Conservation (phyloP, 2,888 invertebrate species). For the Lapara coniferarum region DNA sequence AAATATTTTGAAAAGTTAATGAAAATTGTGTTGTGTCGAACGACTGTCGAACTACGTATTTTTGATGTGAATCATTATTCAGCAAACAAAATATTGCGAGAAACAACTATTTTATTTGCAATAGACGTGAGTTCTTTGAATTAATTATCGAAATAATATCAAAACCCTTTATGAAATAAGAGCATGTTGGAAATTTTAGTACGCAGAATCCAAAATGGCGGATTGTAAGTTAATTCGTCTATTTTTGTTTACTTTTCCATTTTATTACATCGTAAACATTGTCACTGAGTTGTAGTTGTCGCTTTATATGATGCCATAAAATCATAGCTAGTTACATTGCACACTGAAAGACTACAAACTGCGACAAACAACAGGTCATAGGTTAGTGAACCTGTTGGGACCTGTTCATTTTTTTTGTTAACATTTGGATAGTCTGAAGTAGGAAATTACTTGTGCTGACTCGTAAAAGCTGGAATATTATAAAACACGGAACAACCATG, state of each 20-base stretch:
- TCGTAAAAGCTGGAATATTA: too few species aligned
- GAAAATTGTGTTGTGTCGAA: constrained; percentile 29
- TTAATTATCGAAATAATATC: constrained; percentile 23
- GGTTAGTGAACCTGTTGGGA: constrained; percentile 70
- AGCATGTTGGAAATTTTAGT: constrained; percentile 30
- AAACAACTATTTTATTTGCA: constrained; percentile 24
- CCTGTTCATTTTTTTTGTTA: constrained; percentile 48
- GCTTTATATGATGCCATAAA: neutral
- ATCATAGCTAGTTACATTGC: neutral
- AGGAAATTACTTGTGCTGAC: too few species aligned
- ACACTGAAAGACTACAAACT: neutral
- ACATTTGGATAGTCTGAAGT: too few species aligned
- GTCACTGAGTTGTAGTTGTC: constrained; percentile 3
- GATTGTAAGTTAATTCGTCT: constrained; percentile 48
- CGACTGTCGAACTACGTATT: constrained; percentile 22
- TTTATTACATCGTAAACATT: constrained; percentile 32
- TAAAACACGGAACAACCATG: too few species aligned
- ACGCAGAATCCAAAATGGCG: constrained; percentile 68
- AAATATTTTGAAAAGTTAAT: constrained; percentile 18
- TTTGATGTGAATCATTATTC: constrained; percentile 28
- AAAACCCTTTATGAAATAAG: constrained; percentile 26
- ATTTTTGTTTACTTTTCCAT: constrained; percentile 56
- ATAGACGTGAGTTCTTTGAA: constrained; percentile 64
- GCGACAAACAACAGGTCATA: constrained; percentile 41
- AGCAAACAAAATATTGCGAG: constrained; percentile 41